Evolutionary conservation across 35 echinoderm and acorn worm genomes (phyloP), one percentile per base, ranked within the genome.

Genomic region (Acanthaster planci): DNA sequence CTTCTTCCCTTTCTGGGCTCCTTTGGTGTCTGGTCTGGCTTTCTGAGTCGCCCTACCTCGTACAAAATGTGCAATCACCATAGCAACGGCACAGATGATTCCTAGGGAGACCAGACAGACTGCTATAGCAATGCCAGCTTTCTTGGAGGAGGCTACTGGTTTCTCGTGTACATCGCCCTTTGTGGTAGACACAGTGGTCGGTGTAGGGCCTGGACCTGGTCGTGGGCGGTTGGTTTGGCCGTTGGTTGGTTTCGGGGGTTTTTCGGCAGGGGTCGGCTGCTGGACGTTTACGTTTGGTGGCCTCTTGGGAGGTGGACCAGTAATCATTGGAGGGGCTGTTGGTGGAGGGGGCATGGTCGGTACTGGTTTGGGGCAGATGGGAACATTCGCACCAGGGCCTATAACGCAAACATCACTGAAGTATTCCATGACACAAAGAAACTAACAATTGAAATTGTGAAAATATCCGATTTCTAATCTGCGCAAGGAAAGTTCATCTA

Each of bases 1-100:
- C 23, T 72, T 72, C 8, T 26, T 72, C 64, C 64, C 64, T 72
- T 72, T 72, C 23, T 72, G 64, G 4, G 64, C 64, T 31, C 64
- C 64, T 15, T 72, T 72, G 26, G 64, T 72, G 64, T 72, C 64
- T 29, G 64, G 64, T 72, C 64, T 72, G 9, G 64, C 1, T 16
- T 72, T 30, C 26, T 72, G 22, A 5, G 64, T 26, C 64, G 10
- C 30, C 23, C 23, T 72, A 26, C 34, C 64, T 8, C 30, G 22
- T 34, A 72, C 22, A 26, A 72, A 1, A 72, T 72, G 64, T 26
- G 30, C 22, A 14, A 72, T 26, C 21, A 72, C 14, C 64, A 72
- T 26, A 26, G 30, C 64, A 19, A 30, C 64, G 30, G 64, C 64
- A 72, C 64, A 72, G 64, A 72, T 72, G 2, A 72, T 72, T 9